Evolutionary conservation across 2,888 invertebrate genomes (phyloP).

Genomic region (Oegoconia quadripuncta): DNA sequence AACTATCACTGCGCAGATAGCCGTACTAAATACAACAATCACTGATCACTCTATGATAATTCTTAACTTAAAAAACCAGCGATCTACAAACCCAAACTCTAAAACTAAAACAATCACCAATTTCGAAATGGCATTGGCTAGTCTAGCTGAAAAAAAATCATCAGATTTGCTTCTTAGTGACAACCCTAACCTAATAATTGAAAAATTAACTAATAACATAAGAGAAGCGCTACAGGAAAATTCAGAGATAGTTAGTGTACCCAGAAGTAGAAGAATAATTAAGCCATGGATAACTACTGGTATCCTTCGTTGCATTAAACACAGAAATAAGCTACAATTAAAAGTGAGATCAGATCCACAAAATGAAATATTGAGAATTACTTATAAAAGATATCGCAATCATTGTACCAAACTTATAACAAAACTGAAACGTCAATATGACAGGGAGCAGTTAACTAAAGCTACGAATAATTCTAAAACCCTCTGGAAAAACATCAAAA

Average conservation of each 20-base stretch:
- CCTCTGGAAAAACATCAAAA: slow-evolving; percentile 6
- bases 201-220: neutral
- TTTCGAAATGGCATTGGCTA: neutral
- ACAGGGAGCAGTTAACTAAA: neutral
- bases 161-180: neutral
- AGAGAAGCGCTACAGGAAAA: neutral
- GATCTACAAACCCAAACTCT: neutral
- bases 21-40: slow-evolving; percentile 3
- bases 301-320: too few species aligned
- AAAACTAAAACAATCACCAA: neutral
- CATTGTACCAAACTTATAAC: slow-evolving; percentile 6
- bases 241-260: neutral
- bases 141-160: neutral
- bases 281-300: too few species aligned
- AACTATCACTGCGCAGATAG: neutral
- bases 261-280: slow-evolving; percentile 1
- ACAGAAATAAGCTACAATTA: slow-evolving; percentile 5
- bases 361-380: slow-evolving; percentile 2
- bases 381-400: slow-evolving; percentile 6
- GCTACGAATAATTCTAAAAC: slow-evolving; percentile 4
- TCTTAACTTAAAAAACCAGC: neutral
- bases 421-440: slow-evolving; percentile 8
- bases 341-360: neutral
- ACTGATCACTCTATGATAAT: slow-evolving; percentile 6
- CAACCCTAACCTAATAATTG: neutral